A percentile compares a stretch with the other conserved stretches of the same genome.
These are phyloP conservation scores for Falco biarmicus DNA, from an alignment of 2,797 vertebrate genomes.

Conservation along the genomic window DNA sequence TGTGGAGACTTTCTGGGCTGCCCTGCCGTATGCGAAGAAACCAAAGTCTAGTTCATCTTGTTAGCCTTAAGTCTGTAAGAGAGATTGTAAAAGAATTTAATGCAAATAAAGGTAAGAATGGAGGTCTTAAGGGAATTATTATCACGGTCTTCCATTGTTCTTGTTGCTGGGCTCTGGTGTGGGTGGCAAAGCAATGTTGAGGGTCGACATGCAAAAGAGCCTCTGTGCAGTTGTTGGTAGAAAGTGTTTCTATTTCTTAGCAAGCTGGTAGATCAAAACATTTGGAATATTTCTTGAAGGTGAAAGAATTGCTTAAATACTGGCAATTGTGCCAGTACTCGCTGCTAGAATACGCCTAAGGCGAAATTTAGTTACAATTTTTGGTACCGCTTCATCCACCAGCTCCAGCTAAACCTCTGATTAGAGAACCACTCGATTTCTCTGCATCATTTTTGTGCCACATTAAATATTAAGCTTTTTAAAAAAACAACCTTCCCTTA, in stretches of 20 bases:
- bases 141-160: not conserved
- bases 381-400: not conserved
- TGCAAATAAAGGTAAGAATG: not conserved
- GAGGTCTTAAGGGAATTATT: not conserved
- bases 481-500: not conserved
- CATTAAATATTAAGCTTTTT: constrained; percentile 68
- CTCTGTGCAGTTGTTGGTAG: not conserved
- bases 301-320: not conserved
- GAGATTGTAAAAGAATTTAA: not conserved
- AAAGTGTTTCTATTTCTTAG: not conserved
- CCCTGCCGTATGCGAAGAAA: not conserved
- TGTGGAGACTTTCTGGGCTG: not conserved
- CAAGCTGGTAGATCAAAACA: not conserved
- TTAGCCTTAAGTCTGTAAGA: constrained; percentile 21
- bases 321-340: not conserved
- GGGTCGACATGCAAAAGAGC: not conserved
- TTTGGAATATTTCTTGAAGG: not conserved
- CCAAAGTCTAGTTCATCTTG: not conserved
- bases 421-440: constrained; percentile 32
- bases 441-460: constrained; percentile 55
- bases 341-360: not conserved
- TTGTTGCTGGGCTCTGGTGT: not conserved
- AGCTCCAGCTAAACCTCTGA: not conserved
- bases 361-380: not conserved
- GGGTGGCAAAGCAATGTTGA: not conserved